Evolutionary conservation across 2,113 vertebrate species (phyloP), one percentile per base, ranked within the genome.

Genomic region (Centropus unirufus): DNA sequence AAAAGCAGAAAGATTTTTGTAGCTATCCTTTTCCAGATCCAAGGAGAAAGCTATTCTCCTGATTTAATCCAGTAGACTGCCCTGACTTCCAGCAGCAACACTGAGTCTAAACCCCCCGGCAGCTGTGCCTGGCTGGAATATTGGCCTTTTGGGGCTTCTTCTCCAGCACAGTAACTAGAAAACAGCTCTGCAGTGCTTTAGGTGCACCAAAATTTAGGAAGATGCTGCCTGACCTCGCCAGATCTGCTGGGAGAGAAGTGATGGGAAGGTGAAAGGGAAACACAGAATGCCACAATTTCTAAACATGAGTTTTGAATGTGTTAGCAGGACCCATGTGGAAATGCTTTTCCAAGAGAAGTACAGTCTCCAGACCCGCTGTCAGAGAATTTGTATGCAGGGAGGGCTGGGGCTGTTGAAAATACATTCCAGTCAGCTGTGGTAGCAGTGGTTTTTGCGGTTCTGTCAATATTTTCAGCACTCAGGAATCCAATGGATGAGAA

Each of bases 281-380:
- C n/a, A 34, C 39, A 40, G 34, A 69, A 75, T 34, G 39, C 83
- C 42, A 6, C 58, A 3, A 34, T 72, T 80, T 84, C 62, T 79
- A 64, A 92, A 58, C 11, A 9, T 14, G 6, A 51, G 39, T 92
- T 94, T 58, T 86, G 54, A 69, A 58, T 36, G 29, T 74, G 39
- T 49, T 82, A 51, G 14, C 78, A 17, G 29, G 32, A 16, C 42
- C 51, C 51, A 8, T 6, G 59, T 83, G 73, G 92, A 94, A 94
- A 59, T 11, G 8, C 14, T 64, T 89, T 96, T 95, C 64, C 57
- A 78, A 90, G 79, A 92, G 90, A 92, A 84, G 51, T 40, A 18
- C 39, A 23, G 4, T 34, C 63, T 58, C 67, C 10, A 21, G 39
- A 59, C 78, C 61, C 24, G 6, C 47, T 58, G 62, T 39, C 39